Evolutionary conservation across 1,140 invertebrate genomes (phyloP), one percentile per base, ranked within the genome.

Genomic region (Magallana ariakensis): DNA sequence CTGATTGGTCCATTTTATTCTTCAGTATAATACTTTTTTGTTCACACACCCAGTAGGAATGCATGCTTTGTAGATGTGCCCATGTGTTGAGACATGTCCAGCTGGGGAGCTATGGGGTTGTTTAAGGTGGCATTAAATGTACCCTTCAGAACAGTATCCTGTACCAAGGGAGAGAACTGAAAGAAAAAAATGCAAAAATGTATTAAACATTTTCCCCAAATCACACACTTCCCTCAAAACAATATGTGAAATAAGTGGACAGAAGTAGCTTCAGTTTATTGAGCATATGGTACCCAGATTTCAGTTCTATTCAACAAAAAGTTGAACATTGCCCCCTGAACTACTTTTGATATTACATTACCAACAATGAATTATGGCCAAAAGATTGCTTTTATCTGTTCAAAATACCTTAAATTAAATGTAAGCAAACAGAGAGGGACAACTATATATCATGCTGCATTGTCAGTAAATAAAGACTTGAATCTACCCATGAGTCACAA

Each of bases 81-180:
- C 10, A 87, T 82, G 54, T 91, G 91, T 8, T 87, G 85, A 5
- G 90, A 82, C 11, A 87, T 88, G 9, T 92, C 91, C 80, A 92
- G 81, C 16, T 90, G 90, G n/a, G 92, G 90, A 15, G 91, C 88
- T 8, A 94, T 90, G 33, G 94, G 94, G 89, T 95, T 95, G 91
- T 93, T 93, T 22, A 95, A 90, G 0, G 94, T 94, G n/a, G 93
- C 92, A 89, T 95, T 95, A 90, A 95, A 95, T 56, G 94, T 94
- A 85, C 94, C 94, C 60, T 91, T 92, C 56, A 95, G 87, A 19
- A 95, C 92, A 58, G 94, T 94, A 81, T 95, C 94, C 85, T 94
- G 94, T 26, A 94, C 90, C 87, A 95, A 86, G 15, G 94, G 94
- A 82, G 94, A 94, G 80, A 94, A 93, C 94, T 94, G 92, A 80